A percentile compares a stretch with the other conserved stretches of the same genome.
Conservation (phyloP, 2,888 invertebrate species). For the Perizoma affinitatum region DNA sequence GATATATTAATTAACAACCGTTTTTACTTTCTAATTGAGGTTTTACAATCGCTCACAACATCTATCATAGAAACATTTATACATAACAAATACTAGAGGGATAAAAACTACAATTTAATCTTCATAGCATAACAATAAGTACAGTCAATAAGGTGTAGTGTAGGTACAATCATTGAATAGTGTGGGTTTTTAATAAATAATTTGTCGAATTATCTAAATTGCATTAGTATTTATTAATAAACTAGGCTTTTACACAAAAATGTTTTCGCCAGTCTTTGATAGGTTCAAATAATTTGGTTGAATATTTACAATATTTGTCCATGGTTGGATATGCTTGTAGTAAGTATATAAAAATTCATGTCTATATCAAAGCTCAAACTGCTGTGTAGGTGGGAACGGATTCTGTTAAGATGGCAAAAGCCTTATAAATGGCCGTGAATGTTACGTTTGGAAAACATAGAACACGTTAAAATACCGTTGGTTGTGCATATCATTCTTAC, state of each 20-base stretch:
- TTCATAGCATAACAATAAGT: constrained; percentile 29
- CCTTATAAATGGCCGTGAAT: too few species aligned
- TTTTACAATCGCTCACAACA: constrained; percentile 52
- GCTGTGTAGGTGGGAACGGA: too few species aligned
- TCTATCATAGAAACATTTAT: constrained; percentile 55
- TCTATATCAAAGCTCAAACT: too few species aligned
- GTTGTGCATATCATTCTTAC: too few species aligned
- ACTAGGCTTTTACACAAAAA: constrained; percentile 13
- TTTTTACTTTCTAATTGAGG: constrained; percentile 73
- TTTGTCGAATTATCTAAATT: constrained; percentile 5
- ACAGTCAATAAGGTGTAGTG: constrained; percentile 16
- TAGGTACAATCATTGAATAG: not conserved
- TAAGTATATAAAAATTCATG: too few species aligned
- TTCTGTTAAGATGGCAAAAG: too few species aligned
- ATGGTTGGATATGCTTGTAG: too few species aligned
- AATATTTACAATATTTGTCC: constrained; percentile 16
- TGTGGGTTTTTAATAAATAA: not conserved
- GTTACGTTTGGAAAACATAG: too few species aligned
- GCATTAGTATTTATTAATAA: constrained; percentile 8
- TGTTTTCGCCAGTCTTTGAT: constrained; percentile 21
- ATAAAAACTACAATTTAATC: constrained; percentile 41
- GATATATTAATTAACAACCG: constrained; percentile 64
- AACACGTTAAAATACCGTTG: too few species aligned
- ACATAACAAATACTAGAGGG: constrained; percentile 58
- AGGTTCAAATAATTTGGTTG: constrained; percentile 9